Conservation (phyloP, 2,113 vertebrate genomes). For the Haemorhous mexicanus region DNA sequence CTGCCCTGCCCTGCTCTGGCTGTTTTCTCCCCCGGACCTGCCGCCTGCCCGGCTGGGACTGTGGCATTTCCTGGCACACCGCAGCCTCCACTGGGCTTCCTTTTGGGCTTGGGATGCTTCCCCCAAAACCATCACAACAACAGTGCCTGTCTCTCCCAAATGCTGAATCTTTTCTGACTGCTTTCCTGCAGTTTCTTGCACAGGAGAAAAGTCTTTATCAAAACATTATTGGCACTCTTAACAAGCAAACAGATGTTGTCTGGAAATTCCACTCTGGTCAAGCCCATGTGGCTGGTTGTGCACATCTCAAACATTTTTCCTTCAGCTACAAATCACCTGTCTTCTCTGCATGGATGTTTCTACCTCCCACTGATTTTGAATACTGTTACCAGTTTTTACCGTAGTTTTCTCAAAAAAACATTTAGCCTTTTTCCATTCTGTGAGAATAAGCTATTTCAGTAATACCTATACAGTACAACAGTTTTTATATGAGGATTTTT, state of each 20-base stretch:
- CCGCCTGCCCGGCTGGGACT: accelerated
- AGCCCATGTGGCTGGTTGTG: accelerated
- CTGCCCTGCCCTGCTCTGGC: neutral
- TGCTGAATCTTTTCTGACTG: neutral
- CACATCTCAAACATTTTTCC: neutral
- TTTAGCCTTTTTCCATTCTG: neutral
- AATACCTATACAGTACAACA: neutral
- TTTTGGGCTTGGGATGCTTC: neutral
- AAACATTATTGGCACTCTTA: neutral
- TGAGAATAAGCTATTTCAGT: neutral
- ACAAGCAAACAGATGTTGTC: neutral
- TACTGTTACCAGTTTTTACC: neutral
- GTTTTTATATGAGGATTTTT: neutral
- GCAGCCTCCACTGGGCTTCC: neutral
- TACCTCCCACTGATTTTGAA: neutral
- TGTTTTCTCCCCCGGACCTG: neutral
- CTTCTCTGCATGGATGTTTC: neutral
- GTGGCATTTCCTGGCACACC: accelerated
- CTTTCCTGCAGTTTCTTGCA: neutral
- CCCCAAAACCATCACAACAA: neutral
- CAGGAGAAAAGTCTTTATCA: neutral
- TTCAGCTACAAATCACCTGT: neutral
- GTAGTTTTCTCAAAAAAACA: neutral
- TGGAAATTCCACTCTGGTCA: neutral
- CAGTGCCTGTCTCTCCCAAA: neutral